Evolutionary conservation across 92 coral and sea anemone genomes (phyloP), one percentile per base, ranked within the genome.

Genomic region (Porites rus): DNA sequence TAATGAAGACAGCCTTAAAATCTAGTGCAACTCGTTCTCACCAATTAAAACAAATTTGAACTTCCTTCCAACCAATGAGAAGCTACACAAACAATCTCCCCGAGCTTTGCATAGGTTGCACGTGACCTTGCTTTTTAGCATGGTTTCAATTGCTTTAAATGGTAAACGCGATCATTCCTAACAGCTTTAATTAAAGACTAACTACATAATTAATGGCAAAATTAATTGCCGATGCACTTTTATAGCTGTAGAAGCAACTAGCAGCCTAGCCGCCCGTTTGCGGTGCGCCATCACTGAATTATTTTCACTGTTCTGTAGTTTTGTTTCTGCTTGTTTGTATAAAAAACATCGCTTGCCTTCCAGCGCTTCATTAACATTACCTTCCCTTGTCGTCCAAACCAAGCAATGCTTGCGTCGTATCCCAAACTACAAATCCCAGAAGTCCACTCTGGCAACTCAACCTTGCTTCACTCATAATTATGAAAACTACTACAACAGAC

Each of bases 341-440:
- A 14, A 31, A 70, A 70, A 72, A 74, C 78, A 18, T 20, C 64
- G 9, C 31, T 21, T 9, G 62, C 1, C 77, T 51, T 43, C 50
- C 76, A 18, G 3, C 10, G 76, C 51, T 56, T 2, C 61, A 56
- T 56, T 56, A 12, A 56, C 60, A 54, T 16, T 18, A 38, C 18
- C 38, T 7, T 52, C 11, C 11, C 43, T 53, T 20, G 19, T 4
- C 63, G 28, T 51, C 14, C 63, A 38, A 74, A n/a, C 43, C 46
- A 20, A 52, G 53, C 78, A 19, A 9, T 11, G 2, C 22, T n/a
- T 56, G 19, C 59, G 77, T 74, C 7, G 19, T 53, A 19, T 20
- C 31, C 8, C 66, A 62, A 21, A 51, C 61, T 51, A 28, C 28
- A 56, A 81, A 69, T 80, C 66, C 85, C 85, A 56, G 76, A 81